These are phyloP conservation scores for Psophia crepitans DNA, from an alignment of 2,113 vertebrate species.

Conservation along the genomic window DNA sequence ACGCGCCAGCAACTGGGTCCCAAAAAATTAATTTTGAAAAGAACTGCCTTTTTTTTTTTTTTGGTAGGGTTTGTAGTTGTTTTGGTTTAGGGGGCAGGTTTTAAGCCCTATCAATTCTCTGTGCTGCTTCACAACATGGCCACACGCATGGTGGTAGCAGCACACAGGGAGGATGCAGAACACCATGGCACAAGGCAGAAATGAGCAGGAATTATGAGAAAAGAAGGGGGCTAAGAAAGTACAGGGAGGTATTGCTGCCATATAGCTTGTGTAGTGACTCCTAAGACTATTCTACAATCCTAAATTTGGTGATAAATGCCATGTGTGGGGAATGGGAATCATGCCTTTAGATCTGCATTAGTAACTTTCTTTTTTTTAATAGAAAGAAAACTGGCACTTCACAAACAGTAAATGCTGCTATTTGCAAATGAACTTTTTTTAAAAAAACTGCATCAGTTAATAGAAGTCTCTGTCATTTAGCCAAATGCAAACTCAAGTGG, in stretches of 20 bases:
- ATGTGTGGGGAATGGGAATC: neutral
- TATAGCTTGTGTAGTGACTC: neutral
- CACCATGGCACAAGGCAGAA: neutral
- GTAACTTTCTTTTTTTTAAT: slow-evolving; percentile 15
- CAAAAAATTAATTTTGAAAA: neutral
- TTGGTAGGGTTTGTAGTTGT: neutral
- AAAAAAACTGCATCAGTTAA: slow-evolving; percentile 24
- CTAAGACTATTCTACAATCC: neutral
- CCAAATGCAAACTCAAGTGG: slow-evolving; percentile 64
- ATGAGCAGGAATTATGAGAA: neutral
- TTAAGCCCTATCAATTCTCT: neutral
- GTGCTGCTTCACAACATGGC: neutral
- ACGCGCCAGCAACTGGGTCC: rapidly evolving
- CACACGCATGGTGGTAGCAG: rapidly evolving
- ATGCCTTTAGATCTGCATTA: neutral
- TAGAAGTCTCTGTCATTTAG: slow-evolving; percentile 55
- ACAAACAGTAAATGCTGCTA: slow-evolving; percentile 57
- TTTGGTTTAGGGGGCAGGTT: neutral
- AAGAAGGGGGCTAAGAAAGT: neutral
- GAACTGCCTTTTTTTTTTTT: neutral
- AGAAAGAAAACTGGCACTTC: slow-evolving; percentile 44
- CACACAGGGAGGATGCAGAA: neutral
- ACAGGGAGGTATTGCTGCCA: neutral
- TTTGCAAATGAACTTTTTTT: slow-evolving; percentile 4
- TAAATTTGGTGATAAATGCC: neutral